These are phyloP conservation scores for Anarhynchus alexandrinus DNA, from an alignment of 2,113 vertebrate genomes.

Conservation along the genomic window DNA sequence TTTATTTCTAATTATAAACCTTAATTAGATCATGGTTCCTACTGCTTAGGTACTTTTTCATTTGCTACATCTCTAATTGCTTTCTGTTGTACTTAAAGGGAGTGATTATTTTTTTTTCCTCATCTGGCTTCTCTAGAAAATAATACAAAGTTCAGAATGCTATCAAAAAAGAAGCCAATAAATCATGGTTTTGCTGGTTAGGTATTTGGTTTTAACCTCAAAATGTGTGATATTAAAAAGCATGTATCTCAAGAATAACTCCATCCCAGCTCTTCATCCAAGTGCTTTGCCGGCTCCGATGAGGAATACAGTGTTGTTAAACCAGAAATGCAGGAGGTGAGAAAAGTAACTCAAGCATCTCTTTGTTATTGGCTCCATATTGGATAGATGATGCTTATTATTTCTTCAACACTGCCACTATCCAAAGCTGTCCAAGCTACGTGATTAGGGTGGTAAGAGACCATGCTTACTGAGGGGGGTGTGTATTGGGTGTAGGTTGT, in stretches of 20 bases:
- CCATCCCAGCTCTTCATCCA: neutral
- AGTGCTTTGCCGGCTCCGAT: neutral
- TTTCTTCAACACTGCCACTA: neutral
- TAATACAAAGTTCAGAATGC: conserved; percentile 5
- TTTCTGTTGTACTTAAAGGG: conserved; percentile 16
- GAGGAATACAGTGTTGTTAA: neutral
- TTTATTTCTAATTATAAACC: conserved; percentile 62
- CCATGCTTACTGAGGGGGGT: too few relatives aligned
- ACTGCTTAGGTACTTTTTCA: conserved; percentile 47
- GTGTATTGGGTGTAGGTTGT: neutral
- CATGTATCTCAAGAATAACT: neutral
- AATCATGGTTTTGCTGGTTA: neutral
- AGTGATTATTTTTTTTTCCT: neutral
- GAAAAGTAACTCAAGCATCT: neutral
- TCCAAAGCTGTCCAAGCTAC: neutral
- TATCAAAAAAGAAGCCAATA: neutral
- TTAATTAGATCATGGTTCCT: conserved; percentile 60
- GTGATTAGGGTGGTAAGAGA: neutral
- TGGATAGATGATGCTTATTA: neutral
- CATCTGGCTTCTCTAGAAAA: conserved; percentile 12
- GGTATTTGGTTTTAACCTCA: conserved; percentile 4
- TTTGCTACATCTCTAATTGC: conserved; percentile 19
- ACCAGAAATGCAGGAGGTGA: neutral
- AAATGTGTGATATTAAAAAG: neutral
- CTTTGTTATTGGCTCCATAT: neutral